A percentile compares a stretch with the other conserved stretches of the same genome.
Conservation (phyloP, 2,113 vertebrate genomes). For the Salvelinus namaycush region DNA sequence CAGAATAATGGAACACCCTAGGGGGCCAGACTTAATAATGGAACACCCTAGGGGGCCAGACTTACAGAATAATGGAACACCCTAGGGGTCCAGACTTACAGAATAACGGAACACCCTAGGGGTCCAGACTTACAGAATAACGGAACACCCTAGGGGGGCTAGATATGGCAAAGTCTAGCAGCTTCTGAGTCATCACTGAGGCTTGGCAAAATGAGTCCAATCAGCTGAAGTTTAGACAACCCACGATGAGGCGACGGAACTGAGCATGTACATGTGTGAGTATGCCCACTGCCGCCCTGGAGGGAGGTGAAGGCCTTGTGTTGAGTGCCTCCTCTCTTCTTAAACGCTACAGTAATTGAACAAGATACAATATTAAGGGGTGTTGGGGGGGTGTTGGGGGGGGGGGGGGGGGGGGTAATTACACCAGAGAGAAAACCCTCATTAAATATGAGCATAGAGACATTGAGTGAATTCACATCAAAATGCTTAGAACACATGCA, state of each 20-base stretch:
- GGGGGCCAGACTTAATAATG: slow-evolving; percentile 39
- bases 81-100: too few species aligned
- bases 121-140: too few species aligned
- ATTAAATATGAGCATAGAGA: slow-evolving; percentile 25
- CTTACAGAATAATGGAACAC: neutral
- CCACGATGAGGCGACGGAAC: slow-evolving; percentile 47
- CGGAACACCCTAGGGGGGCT: neutral
- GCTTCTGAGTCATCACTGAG: slow-evolving; percentile 46
- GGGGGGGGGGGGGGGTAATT: neutral
- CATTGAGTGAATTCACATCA: slow-evolving; percentile 22
- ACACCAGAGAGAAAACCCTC: slow-evolving; percentile 13
- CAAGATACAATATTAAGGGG: slow-evolving; percentile 16
- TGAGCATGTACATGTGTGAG: too few species aligned
- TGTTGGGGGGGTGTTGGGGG: neutral
- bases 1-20: too few species aligned
- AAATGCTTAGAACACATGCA: slow-evolving; percentile 36
- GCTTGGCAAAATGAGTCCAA: slow-evolving; percentile 65
- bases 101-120: too few species aligned
- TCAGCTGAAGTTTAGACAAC: slow-evolving; percentile 56
- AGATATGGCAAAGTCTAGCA: slow-evolving; percentile 51
- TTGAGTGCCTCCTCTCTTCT: slow-evolving; percentile 16
- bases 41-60: slow-evolving; percentile 12
- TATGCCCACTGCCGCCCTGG: too few species aligned
- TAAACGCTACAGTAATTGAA: slow-evolving; percentile 14
- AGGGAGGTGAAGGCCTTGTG: slow-evolving; percentile 31